Conservation (phyloP, 2,888 invertebrate species). For the Drosophila pseudotalamancana region DNA sequence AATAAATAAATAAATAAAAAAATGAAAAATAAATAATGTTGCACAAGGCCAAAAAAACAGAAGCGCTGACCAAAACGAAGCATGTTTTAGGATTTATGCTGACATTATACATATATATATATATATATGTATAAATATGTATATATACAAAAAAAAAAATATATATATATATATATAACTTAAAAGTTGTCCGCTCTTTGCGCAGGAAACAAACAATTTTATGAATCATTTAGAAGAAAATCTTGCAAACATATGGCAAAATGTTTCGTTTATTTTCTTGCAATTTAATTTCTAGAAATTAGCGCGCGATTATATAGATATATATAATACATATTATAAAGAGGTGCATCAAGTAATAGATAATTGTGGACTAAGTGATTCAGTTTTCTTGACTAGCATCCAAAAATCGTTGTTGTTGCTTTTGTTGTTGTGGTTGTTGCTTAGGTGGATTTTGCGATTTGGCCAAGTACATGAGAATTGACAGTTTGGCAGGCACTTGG, state of each 20-base stretch:
- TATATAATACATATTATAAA: conserved; percentile 27
- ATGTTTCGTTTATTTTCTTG: conserved; percentile 20
- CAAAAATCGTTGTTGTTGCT: conserved; percentile 24
- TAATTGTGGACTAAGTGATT: conserved; percentile 58
- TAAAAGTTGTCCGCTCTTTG: conserved; percentile 22
- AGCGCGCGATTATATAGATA: conserved; percentile 51
- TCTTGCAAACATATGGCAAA: conserved; percentile 15
- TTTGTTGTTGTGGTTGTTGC: conserved; percentile 7
- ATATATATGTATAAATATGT: not conserved
- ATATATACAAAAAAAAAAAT: not conserved
- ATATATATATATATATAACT: not conserved
- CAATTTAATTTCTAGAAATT: conserved; percentile 36
- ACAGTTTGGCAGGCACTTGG: conserved; percentile 48
- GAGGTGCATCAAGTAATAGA: conserved; percentile 33
- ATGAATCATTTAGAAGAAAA: conserved; percentile 64
- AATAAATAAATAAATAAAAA: not conserved
- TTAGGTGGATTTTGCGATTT: no score
- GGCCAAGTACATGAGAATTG: conserved; percentile 55
- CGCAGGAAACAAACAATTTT: conserved; percentile 44
- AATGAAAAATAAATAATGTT: conserved; percentile 16
- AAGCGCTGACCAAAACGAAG: no score
- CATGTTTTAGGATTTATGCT: conserved; percentile 39
- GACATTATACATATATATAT: not conserved
- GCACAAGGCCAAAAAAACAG: conserved; percentile 58
- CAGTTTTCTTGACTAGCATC: conserved; percentile 60